Base-by-base conservation (phyloP, 2,113 vertebrate species). In the Hemibagrus wyckioides region DNA sequence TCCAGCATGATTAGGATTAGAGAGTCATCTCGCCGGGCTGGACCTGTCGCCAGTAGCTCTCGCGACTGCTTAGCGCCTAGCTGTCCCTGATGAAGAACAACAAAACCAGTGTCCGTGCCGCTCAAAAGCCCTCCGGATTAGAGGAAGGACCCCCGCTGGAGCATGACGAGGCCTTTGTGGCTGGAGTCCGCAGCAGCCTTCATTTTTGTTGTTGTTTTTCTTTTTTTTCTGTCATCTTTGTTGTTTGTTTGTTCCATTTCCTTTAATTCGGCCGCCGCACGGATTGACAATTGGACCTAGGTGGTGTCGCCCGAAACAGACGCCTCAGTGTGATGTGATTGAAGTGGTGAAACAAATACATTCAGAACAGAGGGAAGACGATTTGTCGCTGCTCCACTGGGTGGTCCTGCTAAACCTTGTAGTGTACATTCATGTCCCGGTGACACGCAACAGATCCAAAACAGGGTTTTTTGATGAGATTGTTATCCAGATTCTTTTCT, bases 11-110 rank as follows among this genome's bases (percentile, higher is more conserved):
- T 95, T 92, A 94, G 94, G 95, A 94, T 96, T 95, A 95, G 92
- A 91, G 93, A 94, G 92, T 90, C 94, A 95, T 95, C 94, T 94
- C 93, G 91, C 91, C 86, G 91, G 90, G 90, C 93, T 93, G 89
- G 94, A 94, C 92, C 92, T 95, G 95, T 96, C 95, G 95, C 95
- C 95, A 96, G 95, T 94, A 96, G 95, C 94, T 95, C 94, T 94
- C 88, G 92, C 85, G 44, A 90, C 89, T 94, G 92, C 93, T 96
- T 95, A 95, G 93, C 94, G 92, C 94, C 94, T 92, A n/a, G 84
- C 90, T 86, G 88, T 93, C 92, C 93, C 90, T 80, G 76, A 83
- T 82, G 75, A 86, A 87, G 84, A 89, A 90, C 91, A 90, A 86
- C 90, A 87, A 85, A 81, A 84, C 86, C 88, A 84, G 88, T 94